phyloP scores from a whole-genome alignment of 2,888 invertebrate genomes.

The Caenorhabditis drosophilae region DNA sequence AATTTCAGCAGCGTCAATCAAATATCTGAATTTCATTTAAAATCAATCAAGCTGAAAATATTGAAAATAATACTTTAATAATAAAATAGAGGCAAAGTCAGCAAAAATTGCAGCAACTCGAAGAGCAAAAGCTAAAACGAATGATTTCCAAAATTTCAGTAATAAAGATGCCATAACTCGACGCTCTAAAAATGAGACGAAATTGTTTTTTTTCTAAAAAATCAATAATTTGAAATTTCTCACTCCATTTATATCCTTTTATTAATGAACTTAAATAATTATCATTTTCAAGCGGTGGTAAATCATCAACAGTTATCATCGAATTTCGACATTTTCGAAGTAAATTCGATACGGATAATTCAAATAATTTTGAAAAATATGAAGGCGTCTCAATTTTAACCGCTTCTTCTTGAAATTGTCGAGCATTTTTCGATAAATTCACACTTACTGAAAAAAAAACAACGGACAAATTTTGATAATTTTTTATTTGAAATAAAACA shows the following conservation, averaged over 20 bases:
- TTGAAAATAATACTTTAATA: constrained; percentile 13
- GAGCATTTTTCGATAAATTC: constrained; percentile 29
- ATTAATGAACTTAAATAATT: constrained; percentile 17
- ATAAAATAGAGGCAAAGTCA: constrained; percentile 29
- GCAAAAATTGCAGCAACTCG: constrained; percentile 26
- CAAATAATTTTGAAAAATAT: constrained; percentile 21
- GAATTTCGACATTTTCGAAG: constrained; percentile 16
- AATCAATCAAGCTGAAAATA: not conserved
- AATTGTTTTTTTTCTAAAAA: too few species aligned
- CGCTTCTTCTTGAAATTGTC: constrained; percentile 27
- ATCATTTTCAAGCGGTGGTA: constrained; percentile 17
- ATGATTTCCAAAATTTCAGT: constrained; percentile 35
- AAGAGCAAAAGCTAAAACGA: constrained; percentile 17
- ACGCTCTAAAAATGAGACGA: constrained; percentile 25
- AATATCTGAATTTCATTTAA: constrained; percentile 3
- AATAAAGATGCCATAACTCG: constrained; percentile 27
- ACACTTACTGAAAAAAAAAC: constrained; percentile 21
- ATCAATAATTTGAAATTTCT: too few species aligned
- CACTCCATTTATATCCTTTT: constrained; percentile 38
- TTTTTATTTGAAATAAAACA: constrained; percentile 1
- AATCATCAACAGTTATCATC: constrained; percentile 22
- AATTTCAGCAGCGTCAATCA: constrained; percentile 33
- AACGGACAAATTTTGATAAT: not conserved
- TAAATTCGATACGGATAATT: constrained; percentile 12
- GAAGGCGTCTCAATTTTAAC: constrained; percentile 10